Percentiles rank a stretch among this genome's conserved stretches.
phyloP scores from a whole-genome alignment of 2,113 vertebrate species.

The Phoenicopterus ruber region DNA sequence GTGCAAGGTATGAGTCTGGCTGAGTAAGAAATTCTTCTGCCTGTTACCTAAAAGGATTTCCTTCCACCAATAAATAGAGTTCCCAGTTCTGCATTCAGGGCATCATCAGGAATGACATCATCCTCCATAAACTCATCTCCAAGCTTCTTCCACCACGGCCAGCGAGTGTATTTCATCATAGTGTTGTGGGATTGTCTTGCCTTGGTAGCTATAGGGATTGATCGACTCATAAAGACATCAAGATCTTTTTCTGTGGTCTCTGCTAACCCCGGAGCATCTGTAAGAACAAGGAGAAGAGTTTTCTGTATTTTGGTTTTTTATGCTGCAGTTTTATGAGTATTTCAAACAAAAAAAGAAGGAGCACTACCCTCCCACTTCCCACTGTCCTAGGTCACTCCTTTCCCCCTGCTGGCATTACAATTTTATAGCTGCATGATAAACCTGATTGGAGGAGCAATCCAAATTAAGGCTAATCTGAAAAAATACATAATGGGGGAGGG shows the following conservation, averaged over 20 bases:
- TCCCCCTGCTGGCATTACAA: not conserved
- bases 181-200: slow-evolving; percentile 83
- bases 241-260: slow-evolving; percentile 71
- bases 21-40: not conserved
- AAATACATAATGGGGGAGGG: not conserved
- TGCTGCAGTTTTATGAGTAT: not conserved
- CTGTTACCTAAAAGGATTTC: slow-evolving; percentile 59
- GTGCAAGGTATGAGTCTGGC: not conserved
- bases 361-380: not conserved
- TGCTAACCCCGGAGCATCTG: slow-evolving; percentile 84
- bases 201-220: slow-evolving; percentile 77
- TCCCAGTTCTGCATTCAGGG: slow-evolving; percentile 77
- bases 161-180: slow-evolving; percentile 74
- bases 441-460: not conserved
- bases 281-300: slow-evolving; percentile 1
- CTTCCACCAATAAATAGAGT: slow-evolving; percentile 79
- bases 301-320: not conserved
- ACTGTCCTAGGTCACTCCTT: not conserved
- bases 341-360: not conserved
- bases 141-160: slow-evolving; percentile 93
- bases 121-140: slow-evolving; percentile 72
- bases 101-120: slow-evolving; percentile 63
- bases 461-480: not conserved
- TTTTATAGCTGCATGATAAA: not conserved
- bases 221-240: slow-evolving; percentile 81